These are phyloP conservation scores for Magallana gigas DNA, from an alignment of 1,140 invertebrate genomes.

Conservation along the genomic window DNA sequence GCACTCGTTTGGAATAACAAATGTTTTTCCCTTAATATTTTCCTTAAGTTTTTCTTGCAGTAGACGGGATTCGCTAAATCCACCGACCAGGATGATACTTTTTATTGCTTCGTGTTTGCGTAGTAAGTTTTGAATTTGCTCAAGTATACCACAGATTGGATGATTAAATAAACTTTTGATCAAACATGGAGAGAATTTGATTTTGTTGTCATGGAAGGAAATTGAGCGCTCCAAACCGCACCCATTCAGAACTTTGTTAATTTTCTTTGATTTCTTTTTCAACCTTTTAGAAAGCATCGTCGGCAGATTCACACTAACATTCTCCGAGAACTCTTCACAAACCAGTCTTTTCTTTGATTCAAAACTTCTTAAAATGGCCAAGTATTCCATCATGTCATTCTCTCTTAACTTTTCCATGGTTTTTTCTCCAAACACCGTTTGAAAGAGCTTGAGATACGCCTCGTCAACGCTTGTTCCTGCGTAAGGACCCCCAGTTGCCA, in stretches of 20 bases:
- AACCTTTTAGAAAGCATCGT: not conserved
- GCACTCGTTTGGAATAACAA: slow-evolving; percentile 7
- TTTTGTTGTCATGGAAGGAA: not conserved
- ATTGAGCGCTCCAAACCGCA: not conserved
- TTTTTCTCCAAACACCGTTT: slow-evolving; percentile 31
- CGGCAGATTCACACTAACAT: not conserved
- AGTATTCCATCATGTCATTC: slow-evolving; percentile 37
- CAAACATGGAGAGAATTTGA: not conserved
- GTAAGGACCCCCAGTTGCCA: slow-evolving; percentile 42
- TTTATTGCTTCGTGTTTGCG: not conserved
- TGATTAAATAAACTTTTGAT: not conserved
- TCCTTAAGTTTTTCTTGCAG: not conserved
- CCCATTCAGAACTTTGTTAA: not conserved
- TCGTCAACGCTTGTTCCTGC: slow-evolving; percentile 37
- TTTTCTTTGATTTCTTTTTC: not conserved
- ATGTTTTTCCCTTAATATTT: no score
- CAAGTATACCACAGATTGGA: not conserved
- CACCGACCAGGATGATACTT: slow-evolving; percentile 20
- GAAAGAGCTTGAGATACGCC: slow-evolving; percentile 6
- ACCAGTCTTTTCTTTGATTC: slow-evolving; percentile 47
- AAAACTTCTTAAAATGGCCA: slow-evolving; percentile 43
- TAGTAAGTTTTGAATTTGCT: not conserved
- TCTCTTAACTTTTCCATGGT: slow-evolving; percentile 21
- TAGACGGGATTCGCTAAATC: slow-evolving; percentile 7
- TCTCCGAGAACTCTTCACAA: not conserved